Conservation (phyloP, 2,113 vertebrate species). For the Aspidoscelis tigris region DNA sequence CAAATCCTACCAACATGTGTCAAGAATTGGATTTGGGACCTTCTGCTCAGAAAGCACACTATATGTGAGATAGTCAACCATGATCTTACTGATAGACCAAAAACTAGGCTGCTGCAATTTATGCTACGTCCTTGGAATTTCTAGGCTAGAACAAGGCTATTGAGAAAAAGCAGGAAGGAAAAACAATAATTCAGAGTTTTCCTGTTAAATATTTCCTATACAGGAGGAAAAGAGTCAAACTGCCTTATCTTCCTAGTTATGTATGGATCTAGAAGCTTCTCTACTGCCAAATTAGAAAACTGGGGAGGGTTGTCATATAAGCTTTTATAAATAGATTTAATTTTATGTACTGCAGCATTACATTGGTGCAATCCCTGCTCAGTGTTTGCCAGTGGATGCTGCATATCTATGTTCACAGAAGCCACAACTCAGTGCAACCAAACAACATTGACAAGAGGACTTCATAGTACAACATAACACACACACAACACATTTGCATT, state of each 20-base stretch:
- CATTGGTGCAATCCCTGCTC: not conserved
- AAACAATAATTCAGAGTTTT: not conserved
- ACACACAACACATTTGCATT: too few relatives aligned
- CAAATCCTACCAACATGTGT: too few relatives aligned
- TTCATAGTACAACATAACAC: too few relatives aligned
- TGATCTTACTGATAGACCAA: not conserved
- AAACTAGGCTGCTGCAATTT: not conserved
- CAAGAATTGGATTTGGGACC: too few relatives aligned
- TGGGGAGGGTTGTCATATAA: not conserved
- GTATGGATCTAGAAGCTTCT: not conserved
- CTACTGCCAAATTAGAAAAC: not conserved
- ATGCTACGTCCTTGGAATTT: not conserved
- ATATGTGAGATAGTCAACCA: too few relatives aligned
- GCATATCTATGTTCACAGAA: not conserved
- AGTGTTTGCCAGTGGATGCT: not conserved
- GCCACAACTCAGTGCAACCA: too few relatives aligned
- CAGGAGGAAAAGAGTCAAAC: not conserved
- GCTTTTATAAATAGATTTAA: not conserved
- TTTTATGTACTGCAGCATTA: not conserved
- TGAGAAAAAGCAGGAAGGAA: not conserved
- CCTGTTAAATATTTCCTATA: not conserved
- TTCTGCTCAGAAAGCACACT: too few relatives aligned
- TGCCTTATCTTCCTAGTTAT: not conserved
- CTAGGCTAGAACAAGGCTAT: not conserved
- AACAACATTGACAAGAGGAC: too few relatives aligned